A percentile compares a stretch with the other conserved stretches of the same genome.
These are phyloP conservation scores for Thalpophila matura DNA, from an alignment of 2,888 invertebrate species.

Conservation along the genomic window DNA sequence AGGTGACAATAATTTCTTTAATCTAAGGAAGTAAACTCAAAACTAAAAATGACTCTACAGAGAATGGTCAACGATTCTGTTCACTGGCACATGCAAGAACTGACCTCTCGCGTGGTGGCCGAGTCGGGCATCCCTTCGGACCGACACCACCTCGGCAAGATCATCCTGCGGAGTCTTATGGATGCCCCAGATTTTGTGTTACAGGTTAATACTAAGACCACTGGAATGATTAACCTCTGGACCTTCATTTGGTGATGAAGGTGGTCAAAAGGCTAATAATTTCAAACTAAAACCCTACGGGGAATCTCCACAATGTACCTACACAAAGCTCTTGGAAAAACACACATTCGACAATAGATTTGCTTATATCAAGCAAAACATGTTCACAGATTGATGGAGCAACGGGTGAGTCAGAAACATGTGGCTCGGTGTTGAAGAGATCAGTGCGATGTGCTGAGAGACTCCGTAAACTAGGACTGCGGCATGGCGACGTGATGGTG, in stretches of 20 bases:
- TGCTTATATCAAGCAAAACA: no score
- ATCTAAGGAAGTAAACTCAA: no score
- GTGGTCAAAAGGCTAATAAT: no score
- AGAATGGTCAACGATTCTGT: constrained; percentile 61
- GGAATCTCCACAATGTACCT: no score
- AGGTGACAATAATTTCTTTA: no score
- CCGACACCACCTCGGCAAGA: constrained; percentile 75
- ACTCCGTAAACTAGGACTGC: constrained; percentile 77
- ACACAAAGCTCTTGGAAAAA: no score
- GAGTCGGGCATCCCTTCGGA: constrained; percentile 71
- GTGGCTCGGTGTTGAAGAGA: constrained; percentile 75
- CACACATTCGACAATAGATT: no score
- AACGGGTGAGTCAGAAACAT: constrained; percentile 82
- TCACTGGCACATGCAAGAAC: constrained; percentile 73
- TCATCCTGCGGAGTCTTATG: constrained; percentile 73
- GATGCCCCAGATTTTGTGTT: constrained; percentile 72
- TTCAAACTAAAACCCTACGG: no score
- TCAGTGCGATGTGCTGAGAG: constrained; percentile 81
- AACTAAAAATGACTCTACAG: constrained; percentile 2
- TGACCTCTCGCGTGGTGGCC: constrained; percentile 72
- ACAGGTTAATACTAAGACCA: constrained; percentile 71
- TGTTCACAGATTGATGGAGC: constrained; percentile 80
- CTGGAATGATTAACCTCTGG: no score
- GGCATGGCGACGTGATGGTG: constrained; percentile 81
- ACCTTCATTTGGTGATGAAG: no score